Percentiles rank a stretch among this genome's conserved stretches.
Evolutionary conservation across 2,888 invertebrate species (phyloP).

Genomic region (Zaprionus obscuricornis): DNA sequence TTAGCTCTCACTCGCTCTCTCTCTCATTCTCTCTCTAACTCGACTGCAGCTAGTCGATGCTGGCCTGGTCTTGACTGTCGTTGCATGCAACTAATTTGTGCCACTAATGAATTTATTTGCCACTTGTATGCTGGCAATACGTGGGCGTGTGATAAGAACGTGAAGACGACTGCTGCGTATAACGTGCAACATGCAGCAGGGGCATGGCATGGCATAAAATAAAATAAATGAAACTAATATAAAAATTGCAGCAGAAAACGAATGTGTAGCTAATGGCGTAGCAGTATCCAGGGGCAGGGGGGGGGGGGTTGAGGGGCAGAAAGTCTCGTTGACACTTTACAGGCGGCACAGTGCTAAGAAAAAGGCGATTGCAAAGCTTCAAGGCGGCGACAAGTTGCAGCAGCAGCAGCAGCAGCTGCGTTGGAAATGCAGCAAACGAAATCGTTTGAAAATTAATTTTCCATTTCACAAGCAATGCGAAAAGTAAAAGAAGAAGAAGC

Average conservation of each 20-base stretch:
- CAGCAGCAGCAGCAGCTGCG: slow-evolving; percentile 35
- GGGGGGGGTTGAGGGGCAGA: not conserved
- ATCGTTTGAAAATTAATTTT: slow-evolving; percentile 78
- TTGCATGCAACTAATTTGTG: slow-evolving; percentile 78
- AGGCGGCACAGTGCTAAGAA: slow-evolving; percentile 36
- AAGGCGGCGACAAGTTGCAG: slow-evolving; percentile 39
- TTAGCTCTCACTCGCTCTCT: slow-evolving; percentile 8
- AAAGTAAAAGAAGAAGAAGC: no score
- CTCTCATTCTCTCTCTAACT: slow-evolving; percentile 9
- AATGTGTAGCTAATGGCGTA: not conserved
- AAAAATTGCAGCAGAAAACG: slow-evolving; percentile 42
- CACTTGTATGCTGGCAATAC: slow-evolving; percentile 75
- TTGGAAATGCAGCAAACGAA: slow-evolving; percentile 50
- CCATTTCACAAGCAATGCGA: slow-evolving; percentile 61
- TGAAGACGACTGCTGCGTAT: slow-evolving; percentile 5
- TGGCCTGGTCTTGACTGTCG: slow-evolving; percentile 39
- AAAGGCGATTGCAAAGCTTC: slow-evolving; percentile 32
- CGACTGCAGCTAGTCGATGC: slow-evolving; percentile 21
- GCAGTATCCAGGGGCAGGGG: no score
- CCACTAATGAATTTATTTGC: slow-evolving; percentile 79
- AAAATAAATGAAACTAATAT: slow-evolving; percentile 72
- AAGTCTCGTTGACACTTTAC: slow-evolving; percentile 34
- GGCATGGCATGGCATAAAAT: slow-evolving; percentile 44
- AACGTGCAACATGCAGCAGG: slow-evolving; percentile 2
- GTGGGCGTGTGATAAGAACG: slow-evolving; percentile 69